Evolutionary conservation across 2,113 vertebrate genomes (phyloP), one percentile per base, ranked within the genome.

Genomic region (Ardeotis arabs): DNA sequence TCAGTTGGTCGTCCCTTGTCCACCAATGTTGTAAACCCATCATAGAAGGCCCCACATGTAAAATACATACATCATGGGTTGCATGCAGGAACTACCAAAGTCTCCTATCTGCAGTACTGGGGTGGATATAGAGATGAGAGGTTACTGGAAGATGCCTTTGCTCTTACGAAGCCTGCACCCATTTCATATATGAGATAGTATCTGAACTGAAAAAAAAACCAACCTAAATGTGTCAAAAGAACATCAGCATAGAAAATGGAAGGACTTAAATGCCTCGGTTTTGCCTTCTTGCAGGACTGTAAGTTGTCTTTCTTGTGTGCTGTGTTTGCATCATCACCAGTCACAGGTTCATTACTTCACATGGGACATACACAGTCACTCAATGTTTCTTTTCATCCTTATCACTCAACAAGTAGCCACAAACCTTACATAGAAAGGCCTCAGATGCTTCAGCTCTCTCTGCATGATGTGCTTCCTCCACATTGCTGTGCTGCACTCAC

Each of bases 301-400:
- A 44, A 45, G 12, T 45, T 80, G 16, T 24, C 37, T 79, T 59
- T 77, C 14, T 31, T 45, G 11, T 6, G 24, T 55, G 41, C 50
- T 73, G 39, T 6, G 21, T 76, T 53, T 86, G 23, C 59, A 55
- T 41, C 55, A 50, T 5, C 41, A 45, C 35, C 41, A n/a, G 67
- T n/a, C 94, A 49, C 21, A 59, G 49, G 53, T 45, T 72, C 35
- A 27, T 62, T 45, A 19, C 35, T 69, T 58, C 58, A 29, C 8
- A 14, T 5, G 7, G 12, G 50, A 29, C 50, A 15, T 28, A 63
- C 0, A 0, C 8, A 78, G 52, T 25, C 44, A 19, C 23, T 70
- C 45, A 31, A 0, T 25, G 24, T 27, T 67, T 75, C 3, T 68
- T 84, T 73, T 35, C 20, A 33, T 24, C 56, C 9, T 70, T 35